phyloP scores from a whole-genome alignment of 1,140 invertebrate species.

The Trypoxylus dichotomus region DNA sequence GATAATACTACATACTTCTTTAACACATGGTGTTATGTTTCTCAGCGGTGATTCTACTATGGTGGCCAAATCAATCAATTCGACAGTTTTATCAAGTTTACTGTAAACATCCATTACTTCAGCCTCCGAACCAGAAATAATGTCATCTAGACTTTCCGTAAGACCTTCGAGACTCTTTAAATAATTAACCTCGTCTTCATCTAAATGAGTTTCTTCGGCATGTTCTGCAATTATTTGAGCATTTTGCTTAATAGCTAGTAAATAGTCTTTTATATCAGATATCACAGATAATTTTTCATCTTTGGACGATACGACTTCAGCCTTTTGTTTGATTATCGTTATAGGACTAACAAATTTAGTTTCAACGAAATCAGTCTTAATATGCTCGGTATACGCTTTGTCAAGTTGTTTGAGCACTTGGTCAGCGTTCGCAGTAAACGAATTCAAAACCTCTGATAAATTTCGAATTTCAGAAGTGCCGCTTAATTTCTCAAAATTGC shows the following conservation, averaged over 20 bases:
- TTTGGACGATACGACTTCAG: background rate
- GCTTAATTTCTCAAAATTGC: slow-evolving; percentile 26
- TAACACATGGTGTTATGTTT: slow-evolving; percentile 35
- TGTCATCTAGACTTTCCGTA: slow-evolving; percentile 27
- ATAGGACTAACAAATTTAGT: slow-evolving; percentile 27
- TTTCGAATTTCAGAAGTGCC: slow-evolving; percentile 37
- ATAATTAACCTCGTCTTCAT: slow-evolving; percentile 33
- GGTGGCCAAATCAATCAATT: slow-evolving; percentile 50
- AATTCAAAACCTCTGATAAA: slow-evolving; percentile 29
- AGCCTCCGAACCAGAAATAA: background rate
- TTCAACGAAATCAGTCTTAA: slow-evolving; percentile 32
- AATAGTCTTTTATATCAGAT: slow-evolving; percentile 28
- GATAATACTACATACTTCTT: slow-evolving; percentile 36
- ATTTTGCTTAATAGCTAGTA: slow-evolving; percentile 16
- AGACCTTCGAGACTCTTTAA: slow-evolving; percentile 32
- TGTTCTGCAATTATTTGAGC: slow-evolving; percentile 12
- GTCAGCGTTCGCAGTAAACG: background rate
- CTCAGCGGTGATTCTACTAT: slow-evolving; percentile 49
- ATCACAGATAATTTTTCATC: slow-evolving; percentile 4
- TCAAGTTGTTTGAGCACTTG: background rate
- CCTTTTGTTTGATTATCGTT: slow-evolving; percentile 10
- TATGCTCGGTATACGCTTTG: background rate
- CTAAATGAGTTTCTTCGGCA: background rate
- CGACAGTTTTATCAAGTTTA: slow-evolving; percentile 49
- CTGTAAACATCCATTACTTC: slow-evolving; percentile 40